These are phyloP conservation scores for Thelaira solivaga DNA, from an alignment of 2,888 invertebrate genomes.

Conservation along the genomic window DNA sequence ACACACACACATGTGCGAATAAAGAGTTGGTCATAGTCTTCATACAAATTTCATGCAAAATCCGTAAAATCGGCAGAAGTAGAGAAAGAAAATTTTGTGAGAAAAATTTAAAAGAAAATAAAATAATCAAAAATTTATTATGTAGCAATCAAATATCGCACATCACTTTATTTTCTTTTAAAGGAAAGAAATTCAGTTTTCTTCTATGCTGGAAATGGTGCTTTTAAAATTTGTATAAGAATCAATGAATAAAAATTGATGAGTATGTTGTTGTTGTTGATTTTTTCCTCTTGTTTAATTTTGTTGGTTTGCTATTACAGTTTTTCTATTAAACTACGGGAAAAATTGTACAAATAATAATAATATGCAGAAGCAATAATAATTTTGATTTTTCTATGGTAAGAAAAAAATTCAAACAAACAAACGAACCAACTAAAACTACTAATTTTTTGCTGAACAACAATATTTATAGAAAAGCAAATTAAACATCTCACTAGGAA, in stretches of 20 bases:
- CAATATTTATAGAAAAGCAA: background rate
- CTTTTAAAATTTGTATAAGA: background rate
- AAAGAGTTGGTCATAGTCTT: no score
- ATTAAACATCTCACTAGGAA: background rate
- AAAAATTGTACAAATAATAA: conserved; percentile 30
- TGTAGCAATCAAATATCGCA: no score
- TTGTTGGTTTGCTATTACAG: background rate
- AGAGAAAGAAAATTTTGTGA: no score
- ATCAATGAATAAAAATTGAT: conserved; percentile 22
- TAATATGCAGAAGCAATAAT: conserved; percentile 8
- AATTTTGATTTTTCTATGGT: conserved; percentile 6
- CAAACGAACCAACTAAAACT: background rate
- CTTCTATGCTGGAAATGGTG: background rate
- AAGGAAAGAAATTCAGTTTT: no score
- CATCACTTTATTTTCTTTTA: background rate
- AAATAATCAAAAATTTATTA: no score
- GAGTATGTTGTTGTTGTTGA: background rate
- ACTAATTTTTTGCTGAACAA: background rate
- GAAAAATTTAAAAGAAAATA: no score
- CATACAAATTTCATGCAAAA: no score
- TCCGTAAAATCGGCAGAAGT: no score
- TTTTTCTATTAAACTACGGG: conserved; percentile 19
- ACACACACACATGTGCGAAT: no score
- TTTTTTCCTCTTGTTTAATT: background rate
- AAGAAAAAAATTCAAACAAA: no score